Evolutionary conservation across 2,797 vertebrate genomes (phyloP).

Genomic region (Ambastaia sidthimunki): DNA sequence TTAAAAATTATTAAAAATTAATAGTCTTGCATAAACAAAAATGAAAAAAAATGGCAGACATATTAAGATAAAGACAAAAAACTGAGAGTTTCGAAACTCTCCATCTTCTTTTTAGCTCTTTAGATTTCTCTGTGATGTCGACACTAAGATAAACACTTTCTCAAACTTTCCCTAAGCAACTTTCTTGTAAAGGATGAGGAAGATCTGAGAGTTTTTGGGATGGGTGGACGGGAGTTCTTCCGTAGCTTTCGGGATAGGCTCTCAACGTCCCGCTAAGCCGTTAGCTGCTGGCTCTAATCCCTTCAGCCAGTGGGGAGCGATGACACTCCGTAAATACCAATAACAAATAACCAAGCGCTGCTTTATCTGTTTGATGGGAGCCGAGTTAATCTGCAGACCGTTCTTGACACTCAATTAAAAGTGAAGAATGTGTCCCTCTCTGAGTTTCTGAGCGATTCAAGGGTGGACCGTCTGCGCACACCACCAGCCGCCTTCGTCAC

Average conservation of each 20-base stretch:
- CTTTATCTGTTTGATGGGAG: conserved; percentile 74
- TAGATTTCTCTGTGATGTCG: too few species aligned
- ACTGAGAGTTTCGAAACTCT: too few species aligned
- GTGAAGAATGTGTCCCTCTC: conserved; percentile 72
- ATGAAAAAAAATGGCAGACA: neutral
- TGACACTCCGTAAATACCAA: conserved; percentile 82
- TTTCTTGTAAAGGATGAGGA: conserved; percentile 50
- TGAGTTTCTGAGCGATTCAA: conserved; percentile 44
- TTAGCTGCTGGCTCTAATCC: conserved; percentile 78
- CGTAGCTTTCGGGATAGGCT: conserved; percentile 45
- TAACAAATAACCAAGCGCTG: conserved; percentile 76
- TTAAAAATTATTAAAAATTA: too few species aligned
- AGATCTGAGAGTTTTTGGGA: conserved; percentile 55
- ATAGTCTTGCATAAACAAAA: neutral
- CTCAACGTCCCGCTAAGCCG: conserved; percentile 72
- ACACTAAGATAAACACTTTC: conserved; percentile 7
- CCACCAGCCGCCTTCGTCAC: neutral
- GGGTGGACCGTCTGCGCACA: conserved; percentile 15
- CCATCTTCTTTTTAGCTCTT: too few species aligned
- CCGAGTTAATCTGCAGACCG: conserved; percentile 77
- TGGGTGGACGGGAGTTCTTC: conserved; percentile 62
- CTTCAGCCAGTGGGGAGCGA: conserved; percentile 63
- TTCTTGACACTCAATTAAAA: conserved; percentile 83
- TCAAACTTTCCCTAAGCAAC: conserved; percentile 27
- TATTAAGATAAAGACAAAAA: neutral